A percentile compares a stretch with the other conserved stretches of the same genome.
phyloP scores from a whole-genome alignment of 2,113 vertebrate species.

The Callorhinus ursinus region DNA sequence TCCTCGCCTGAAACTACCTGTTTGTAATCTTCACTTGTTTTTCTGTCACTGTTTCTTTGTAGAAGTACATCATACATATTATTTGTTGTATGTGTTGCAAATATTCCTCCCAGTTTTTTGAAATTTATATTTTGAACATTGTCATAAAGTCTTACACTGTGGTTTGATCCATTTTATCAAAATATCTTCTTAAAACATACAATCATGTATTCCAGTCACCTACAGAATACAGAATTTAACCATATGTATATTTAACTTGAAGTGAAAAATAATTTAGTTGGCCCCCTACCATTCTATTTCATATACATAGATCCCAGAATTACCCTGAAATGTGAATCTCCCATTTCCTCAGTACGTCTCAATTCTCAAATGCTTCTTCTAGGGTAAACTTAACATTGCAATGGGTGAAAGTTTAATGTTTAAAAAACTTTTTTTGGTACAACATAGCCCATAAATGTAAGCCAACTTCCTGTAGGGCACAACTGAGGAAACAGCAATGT shows the following conservation, averaged over 20 bases:
- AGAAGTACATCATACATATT: background rate
- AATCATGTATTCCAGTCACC: background rate
- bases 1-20: background rate
- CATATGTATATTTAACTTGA: background rate
- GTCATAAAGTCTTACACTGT: background rate
- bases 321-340: background rate
- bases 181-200: background rate
- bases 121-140: background rate
- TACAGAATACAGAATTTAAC: background rate
- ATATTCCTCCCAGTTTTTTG: background rate
- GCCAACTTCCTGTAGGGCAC: background rate
- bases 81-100: background rate
- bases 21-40: background rate
- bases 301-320: background rate
- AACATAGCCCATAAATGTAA: background rate
- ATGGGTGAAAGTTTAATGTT: background rate
- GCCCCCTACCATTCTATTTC: background rate
- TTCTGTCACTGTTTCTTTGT: background rate
- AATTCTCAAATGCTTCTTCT: slow-evolving; percentile 5
- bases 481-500: background rate
- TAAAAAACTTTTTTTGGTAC: background rate
- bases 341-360: background rate
- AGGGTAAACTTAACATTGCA: background rate
- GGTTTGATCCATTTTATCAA: background rate
- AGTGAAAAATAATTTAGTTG: slow-evolving; percentile 22